A percentile compares a stretch with the other conserved stretches of the same genome.
Evolutionary conservation across 2,113 vertebrate species (phyloP).

Genomic region (Nothocercus nigrocapillus): DNA sequence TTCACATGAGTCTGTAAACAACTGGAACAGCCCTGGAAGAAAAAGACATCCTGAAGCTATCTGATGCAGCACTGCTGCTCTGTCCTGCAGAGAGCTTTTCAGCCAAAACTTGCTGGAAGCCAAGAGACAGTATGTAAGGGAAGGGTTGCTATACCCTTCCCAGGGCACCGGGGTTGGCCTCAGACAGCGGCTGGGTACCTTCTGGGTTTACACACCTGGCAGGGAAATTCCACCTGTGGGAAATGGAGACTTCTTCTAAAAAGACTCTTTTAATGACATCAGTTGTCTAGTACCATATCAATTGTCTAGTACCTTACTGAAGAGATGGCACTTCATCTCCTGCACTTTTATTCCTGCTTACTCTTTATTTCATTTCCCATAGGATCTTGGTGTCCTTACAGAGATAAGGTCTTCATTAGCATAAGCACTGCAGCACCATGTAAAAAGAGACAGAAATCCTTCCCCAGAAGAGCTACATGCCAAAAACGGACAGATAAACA

Average conservation of each 20-base stretch:
- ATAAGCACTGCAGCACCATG: not conserved
- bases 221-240: not conserved
- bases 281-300: not conserved
- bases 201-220: not conserved
- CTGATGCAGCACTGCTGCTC: not conserved
- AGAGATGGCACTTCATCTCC: not conserved
- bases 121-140: not conserved
- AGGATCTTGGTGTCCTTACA: not conserved
- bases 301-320: not conserved
- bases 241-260: not conserved
- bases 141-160: not conserved
- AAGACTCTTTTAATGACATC: not conserved
- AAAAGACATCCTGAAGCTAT: not conserved
- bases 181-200: not conserved
- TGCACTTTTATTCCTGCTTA: not conserved
- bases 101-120: not conserved
- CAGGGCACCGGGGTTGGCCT: not conserved
- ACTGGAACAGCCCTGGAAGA: not conserved
- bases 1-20: not conserved
- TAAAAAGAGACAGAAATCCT: not conserved
- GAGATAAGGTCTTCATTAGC: not conserved
- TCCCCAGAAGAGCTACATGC: not conserved
- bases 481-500: not conserved
- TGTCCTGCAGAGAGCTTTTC: not conserved
- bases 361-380: not conserved